Percentiles rank a stretch among this genome's conserved stretches.
Conservation (phyloP, 1,140 invertebrate genomes). For the Propsilocerus akamusi region DNA sequence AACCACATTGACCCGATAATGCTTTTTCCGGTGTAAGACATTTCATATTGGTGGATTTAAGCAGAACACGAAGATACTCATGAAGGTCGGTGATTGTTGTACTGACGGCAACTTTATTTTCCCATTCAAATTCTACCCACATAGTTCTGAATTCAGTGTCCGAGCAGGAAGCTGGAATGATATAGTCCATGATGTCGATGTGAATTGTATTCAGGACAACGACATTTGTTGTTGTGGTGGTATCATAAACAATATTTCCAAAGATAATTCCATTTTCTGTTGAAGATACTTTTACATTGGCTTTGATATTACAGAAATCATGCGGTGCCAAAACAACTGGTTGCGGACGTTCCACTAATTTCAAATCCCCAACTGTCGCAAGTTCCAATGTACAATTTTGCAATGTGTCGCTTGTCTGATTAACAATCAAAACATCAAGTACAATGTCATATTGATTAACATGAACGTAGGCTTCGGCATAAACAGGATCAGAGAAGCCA, state of each 20-base stretch:
- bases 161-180: conserved; percentile 88
- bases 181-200: conserved; percentile 99
- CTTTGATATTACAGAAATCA: conserved; percentile 97
- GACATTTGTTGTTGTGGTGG: conserved; percentile 84
- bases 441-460: conserved; percentile 99
- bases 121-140: conserved; percentile 99
- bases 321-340: conserved; percentile 88
- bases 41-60: conserved; percentile 97
- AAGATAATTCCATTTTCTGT: conserved; percentile 99
- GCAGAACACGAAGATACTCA: conserved; percentile 81
- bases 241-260: conserved; percentile 97
- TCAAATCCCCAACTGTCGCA: conserved; percentile 93
- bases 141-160: conserved; percentile 94
- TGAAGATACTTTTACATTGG: conserved; percentile 86
- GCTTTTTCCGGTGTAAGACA: conserved; percentile 95
- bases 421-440: conserved; percentile 92
- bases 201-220: conserved; percentile 98
- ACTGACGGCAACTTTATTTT: conserved; percentile 97
- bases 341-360: conserved; percentile 92
- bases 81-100: conserved; percentile 84
- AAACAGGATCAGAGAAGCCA: conserved; percentile 98
- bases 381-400: conserved; percentile 97
- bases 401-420: conserved; percentile 93
- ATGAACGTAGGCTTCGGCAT: conserved; percentile 96
- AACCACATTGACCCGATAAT: conserved; percentile 88